Conservation (phyloP, 2,888 invertebrate genomes). For the Chydorus sphaericus region DNA sequence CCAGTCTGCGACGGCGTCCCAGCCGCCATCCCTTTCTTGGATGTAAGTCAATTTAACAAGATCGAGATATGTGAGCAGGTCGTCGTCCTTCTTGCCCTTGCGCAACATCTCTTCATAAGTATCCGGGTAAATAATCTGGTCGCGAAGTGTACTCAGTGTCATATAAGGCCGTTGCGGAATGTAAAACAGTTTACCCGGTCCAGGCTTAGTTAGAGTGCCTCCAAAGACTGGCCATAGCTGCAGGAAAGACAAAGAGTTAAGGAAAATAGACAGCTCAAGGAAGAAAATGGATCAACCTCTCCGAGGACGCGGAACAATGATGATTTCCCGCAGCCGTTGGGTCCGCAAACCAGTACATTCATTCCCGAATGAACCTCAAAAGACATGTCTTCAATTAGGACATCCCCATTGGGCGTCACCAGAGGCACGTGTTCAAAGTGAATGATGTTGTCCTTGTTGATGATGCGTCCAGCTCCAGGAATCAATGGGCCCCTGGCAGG, state of each 20-base stretch:
- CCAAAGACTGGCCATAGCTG: constrained; percentile 91
- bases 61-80: constrained; percentile 45
- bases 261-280: neutral
- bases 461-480: constrained; percentile 63
- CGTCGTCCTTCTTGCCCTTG: constrained; percentile 56
- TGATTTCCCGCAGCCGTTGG: constrained; percentile 96
- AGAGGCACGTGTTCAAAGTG: constrained; percentile 85
- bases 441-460: constrained; percentile 71
- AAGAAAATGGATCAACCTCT: constrained; percentile 38
- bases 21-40: constrained; percentile 65
- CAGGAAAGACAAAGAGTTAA: constrained; percentile 16
- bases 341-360: constrained; percentile 95
- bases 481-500: constrained; percentile 29
- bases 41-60: constrained; percentile 54
- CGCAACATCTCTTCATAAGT: constrained; percentile 67
- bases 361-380: constrained; percentile 90
- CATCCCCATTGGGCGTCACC: constrained; percentile 93
- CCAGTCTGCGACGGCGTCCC: constrained; percentile 94
- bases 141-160: constrained; percentile 86
- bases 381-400: constrained; percentile 51
- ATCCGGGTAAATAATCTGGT: constrained; percentile 93
- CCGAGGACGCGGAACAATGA: constrained; percentile 92
- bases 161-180: constrained; percentile 96
- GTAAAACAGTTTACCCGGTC: constrained; percentile 85
- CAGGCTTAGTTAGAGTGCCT: constrained; percentile 87